A percentile compares a stretch with the other conserved stretches of the same genome.
These are phyloP conservation scores for Sarcophilus harrisii DNA, from an alignment of 2,797 vertebrate genomes.

Conservation along the genomic window DNA sequence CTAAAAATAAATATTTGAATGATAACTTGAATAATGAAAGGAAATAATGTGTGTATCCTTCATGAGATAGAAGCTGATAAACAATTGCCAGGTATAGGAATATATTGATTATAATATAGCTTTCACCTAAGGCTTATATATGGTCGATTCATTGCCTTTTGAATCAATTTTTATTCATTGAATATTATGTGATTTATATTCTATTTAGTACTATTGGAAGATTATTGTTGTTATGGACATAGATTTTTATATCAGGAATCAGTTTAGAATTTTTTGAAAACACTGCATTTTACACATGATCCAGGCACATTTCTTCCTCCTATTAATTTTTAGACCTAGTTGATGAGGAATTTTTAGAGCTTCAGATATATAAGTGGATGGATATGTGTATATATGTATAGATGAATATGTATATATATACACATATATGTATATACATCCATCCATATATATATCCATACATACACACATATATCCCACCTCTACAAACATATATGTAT, in stretches of 20 bases:
- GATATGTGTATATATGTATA: too few species aligned
- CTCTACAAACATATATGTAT: too few species aligned
- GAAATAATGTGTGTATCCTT: neutral
- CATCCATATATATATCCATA: too few species aligned
- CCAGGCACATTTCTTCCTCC: neutral
- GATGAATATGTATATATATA: too few species aligned
- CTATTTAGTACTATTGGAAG: neutral
- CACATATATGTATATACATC: too few species aligned
- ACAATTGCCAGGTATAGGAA: neutral
- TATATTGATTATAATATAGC: neutral
- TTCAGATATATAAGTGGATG: neutral
- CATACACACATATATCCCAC: too few species aligned
- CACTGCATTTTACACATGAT: neutral
- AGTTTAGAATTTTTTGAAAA: neutral
- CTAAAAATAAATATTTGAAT: neutral
- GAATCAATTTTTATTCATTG: neutral
- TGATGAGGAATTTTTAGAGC: neutral
- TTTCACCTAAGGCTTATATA: neutral
- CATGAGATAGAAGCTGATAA: neutral
- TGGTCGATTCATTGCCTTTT: neutral
- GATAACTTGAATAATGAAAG: neutral
- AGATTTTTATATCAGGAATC: neutral
- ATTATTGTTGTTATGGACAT: neutral
- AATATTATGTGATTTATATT: neutral
- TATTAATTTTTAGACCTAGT: neutral